Conservation (phyloP, 2,888 invertebrate genomes). For the Deilephila porcellus region DNA sequence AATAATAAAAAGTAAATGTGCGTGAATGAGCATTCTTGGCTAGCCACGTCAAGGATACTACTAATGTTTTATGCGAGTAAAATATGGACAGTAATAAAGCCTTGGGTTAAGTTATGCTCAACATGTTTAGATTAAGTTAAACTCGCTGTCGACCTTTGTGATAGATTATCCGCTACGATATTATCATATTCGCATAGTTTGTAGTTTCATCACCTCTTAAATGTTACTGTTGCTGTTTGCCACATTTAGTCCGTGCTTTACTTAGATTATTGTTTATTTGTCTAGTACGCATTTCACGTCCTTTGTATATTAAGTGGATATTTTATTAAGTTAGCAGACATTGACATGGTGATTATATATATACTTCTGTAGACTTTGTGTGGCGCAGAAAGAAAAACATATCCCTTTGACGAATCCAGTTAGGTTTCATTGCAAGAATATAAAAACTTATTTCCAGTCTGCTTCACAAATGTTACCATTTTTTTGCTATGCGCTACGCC, state of each 20-base stretch:
- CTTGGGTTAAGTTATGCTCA: not conserved
- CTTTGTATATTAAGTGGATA: too few relatives aligned
- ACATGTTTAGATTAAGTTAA: conserved; percentile 11
- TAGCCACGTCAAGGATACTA: not conserved
- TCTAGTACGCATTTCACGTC: not conserved
- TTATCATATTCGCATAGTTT: conserved; percentile 7
- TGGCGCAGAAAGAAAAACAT: too few relatives aligned
- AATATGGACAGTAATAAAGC: not conserved
- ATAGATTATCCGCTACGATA: conserved; percentile 10
- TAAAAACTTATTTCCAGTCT: too few relatives aligned
- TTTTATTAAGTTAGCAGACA: too few relatives aligned
- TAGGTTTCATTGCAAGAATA: too few relatives aligned
- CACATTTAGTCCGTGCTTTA: not conserved
- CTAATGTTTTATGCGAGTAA: not conserved
- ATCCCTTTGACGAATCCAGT: too few relatives aligned
- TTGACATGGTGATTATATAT: too few relatives aligned
- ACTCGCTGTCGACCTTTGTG: conserved; percentile 16
- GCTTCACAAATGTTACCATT: too few relatives aligned
- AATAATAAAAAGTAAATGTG: too few relatives aligned
- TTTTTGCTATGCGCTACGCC: too few relatives aligned
- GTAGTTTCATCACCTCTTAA: conserved; percentile 23
- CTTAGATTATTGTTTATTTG: not conserved
- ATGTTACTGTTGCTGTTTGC: conserved; percentile 22
- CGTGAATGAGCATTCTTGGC: too few relatives aligned
- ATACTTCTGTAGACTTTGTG: too few relatives aligned